A percentile compares a stretch with the other conserved stretches of the same genome.
Evolutionary conservation across 37 sponge, comb jelly and placozoan genomes (phyloP).

Genomic region (Aplysina aerophoba): DNA sequence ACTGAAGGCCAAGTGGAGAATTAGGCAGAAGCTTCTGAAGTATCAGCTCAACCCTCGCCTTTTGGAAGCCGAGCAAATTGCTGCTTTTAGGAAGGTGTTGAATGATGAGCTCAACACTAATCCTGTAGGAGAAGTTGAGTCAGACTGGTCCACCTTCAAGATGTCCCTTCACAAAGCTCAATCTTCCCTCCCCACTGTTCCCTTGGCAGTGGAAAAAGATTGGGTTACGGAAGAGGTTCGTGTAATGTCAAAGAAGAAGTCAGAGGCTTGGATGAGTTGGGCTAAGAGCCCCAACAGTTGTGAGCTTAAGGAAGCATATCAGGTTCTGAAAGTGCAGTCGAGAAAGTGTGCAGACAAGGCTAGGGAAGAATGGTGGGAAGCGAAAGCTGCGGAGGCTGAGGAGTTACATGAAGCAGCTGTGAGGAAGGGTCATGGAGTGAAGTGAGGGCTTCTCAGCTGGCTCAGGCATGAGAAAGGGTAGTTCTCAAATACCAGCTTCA

Average conservation of each 20-base stretch:
- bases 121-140: too few relatives aligned
- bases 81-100: neutral
- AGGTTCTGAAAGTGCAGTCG: neutral
- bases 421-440: too few relatives aligned
- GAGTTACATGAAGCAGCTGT: constrained; percentile 1
- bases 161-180: too few relatives aligned
- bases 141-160: too few relatives aligned
- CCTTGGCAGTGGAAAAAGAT: too few relatives aligned
- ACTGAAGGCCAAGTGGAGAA: neutral
- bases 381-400: constrained; percentile 18
- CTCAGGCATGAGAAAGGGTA: too few relatives aligned
- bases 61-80: neutral
- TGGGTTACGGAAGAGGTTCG: too few relatives aligned
- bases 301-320: neutral
- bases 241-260: too few relatives aligned
- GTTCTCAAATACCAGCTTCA: too few relatives aligned
- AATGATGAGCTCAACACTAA: neutral
- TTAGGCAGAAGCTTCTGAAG: neutral
- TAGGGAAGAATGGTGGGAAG: constrained; percentile 8
- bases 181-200: too few relatives aligned
- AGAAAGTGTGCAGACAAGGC: constrained; percentile 4
- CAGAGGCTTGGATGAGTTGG: neutral
- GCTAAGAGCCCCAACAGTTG: neutral
- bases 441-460: too few relatives aligned
- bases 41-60: neutral